Evolutionary conservation across 1,140 invertebrate genomes (phyloP).

Genomic region (Drosophila micromelanica): DNA sequence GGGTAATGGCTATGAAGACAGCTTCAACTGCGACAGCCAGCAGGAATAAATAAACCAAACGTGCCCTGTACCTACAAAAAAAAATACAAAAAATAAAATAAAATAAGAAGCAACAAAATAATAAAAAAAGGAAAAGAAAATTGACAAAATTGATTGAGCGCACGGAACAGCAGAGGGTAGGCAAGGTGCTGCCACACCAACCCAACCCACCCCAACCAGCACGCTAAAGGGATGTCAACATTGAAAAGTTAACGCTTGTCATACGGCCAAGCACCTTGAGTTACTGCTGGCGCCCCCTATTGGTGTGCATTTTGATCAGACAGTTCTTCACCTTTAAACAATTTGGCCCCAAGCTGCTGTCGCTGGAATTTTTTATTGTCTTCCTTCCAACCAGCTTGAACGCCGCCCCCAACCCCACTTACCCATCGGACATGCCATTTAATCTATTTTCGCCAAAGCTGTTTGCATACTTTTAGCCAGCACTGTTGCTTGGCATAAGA

Average conservation of each 20-base stretch:
- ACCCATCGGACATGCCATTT: conserved; percentile 49
- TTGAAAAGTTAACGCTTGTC: conserved; percentile 56
- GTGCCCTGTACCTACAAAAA: conserved; percentile 36
- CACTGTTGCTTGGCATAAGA: not conserved
- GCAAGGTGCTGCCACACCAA: not conserved
- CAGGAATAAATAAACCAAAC: conserved; percentile 59
- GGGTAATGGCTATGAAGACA: conserved; percentile 48
- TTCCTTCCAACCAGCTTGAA: conserved; percentile 6
- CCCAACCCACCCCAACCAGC: too few relatives aligned
- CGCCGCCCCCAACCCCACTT: not conserved
- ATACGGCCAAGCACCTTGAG: conserved; percentile 31
- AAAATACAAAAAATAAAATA: conserved; percentile 10
- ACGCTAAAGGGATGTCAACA: conserved; percentile 31
- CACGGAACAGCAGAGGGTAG: conserved; percentile 23
- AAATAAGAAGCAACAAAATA: conserved; percentile 8
- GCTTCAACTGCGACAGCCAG: conserved; percentile 38
- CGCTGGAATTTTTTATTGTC: conserved; percentile 46
- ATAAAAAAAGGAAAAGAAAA: conserved; percentile 42
- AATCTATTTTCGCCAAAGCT: conserved; percentile 48
- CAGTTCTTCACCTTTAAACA: conserved; percentile 68
- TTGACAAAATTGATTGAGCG: conserved; percentile 75
- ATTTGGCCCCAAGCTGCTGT: conserved; percentile 39
- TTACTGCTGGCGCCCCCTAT: conserved; percentile 4
- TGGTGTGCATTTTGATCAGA: conserved; percentile 47
- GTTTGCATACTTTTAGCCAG: conserved; percentile 17